Conservation (phyloP, 2,888 invertebrate species). For the Calameuta idolon region DNA sequence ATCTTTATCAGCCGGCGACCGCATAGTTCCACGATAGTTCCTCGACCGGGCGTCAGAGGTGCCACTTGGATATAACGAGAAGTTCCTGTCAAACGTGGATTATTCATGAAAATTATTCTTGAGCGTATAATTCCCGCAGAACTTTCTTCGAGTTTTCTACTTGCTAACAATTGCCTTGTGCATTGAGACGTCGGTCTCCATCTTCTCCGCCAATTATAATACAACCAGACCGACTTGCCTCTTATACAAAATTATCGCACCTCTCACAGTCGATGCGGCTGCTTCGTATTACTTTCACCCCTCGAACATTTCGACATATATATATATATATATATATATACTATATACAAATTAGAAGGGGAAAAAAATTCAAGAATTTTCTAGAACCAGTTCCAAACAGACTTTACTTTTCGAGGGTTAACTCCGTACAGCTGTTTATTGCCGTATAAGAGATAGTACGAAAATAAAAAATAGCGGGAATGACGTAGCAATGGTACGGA, state of each 20-base stretch:
- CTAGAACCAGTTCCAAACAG: background rate
- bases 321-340: conserved; percentile 5
- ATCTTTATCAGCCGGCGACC: background rate
- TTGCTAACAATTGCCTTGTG: background rate
- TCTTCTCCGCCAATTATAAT: background rate
- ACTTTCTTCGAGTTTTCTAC: background rate
- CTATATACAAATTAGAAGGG: too few species aligned
- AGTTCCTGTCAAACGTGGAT: background rate
- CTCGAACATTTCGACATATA: background rate
- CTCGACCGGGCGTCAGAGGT: background rate
- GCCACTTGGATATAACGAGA: background rate
- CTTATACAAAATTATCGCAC: background rate
- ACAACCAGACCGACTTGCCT: background rate
- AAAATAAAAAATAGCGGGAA: background rate
- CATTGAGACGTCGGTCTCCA: background rate
- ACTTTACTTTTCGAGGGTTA: background rate
- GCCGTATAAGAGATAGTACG: background rate
- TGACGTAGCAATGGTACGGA: background rate
- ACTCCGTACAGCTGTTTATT: background rate
- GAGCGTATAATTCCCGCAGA: background rate
- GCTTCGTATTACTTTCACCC: background rate
- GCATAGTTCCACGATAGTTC: too few species aligned
- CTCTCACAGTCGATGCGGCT: background rate
- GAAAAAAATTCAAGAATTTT: background rate
- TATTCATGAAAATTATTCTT: background rate